Conservation (phyloP, 2,113 vertebrate genomes). For the Hypocryptadius cinnamomeus region DNA sequence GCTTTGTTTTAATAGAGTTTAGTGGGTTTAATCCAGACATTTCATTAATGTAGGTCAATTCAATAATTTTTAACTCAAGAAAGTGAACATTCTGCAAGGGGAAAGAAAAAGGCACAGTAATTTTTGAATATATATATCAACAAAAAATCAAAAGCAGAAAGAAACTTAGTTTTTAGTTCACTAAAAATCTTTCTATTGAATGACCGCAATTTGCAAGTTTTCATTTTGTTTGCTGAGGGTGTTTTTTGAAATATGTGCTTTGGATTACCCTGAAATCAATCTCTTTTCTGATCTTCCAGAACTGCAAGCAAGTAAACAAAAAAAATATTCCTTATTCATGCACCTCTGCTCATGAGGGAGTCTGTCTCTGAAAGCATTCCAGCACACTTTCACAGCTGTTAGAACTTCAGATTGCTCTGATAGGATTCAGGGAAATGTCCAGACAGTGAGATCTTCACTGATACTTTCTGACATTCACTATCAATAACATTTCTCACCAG, state of each 20-base stretch:
- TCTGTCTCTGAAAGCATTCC: not conserved
- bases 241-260: not conserved
- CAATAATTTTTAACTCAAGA: not conserved
- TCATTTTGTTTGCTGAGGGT: not conserved
- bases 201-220: not conserved
- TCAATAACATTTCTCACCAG: not conserved
- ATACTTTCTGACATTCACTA: not conserved
- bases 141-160: not conserved
- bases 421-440: not conserved
- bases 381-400: not conserved
- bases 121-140: not conserved
- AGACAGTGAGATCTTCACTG: not conserved
- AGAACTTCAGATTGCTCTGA: not conserved
- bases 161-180: not conserved
- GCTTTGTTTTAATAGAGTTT: not conserved
- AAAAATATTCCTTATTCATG: not conserved
- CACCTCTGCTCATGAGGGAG: not conserved
- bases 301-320: not conserved
- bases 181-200: not conserved
- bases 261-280: not conserved
- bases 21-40: not conserved
- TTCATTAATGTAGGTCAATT: not conserved
- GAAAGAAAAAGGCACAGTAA: not conserved
- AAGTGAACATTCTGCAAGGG: not conserved
- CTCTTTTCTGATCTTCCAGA: slow-evolving; percentile 3